Conservation (phyloP, 53 echinoderm and acorn worm genomes). For the Echinometra lucunter region DNA sequence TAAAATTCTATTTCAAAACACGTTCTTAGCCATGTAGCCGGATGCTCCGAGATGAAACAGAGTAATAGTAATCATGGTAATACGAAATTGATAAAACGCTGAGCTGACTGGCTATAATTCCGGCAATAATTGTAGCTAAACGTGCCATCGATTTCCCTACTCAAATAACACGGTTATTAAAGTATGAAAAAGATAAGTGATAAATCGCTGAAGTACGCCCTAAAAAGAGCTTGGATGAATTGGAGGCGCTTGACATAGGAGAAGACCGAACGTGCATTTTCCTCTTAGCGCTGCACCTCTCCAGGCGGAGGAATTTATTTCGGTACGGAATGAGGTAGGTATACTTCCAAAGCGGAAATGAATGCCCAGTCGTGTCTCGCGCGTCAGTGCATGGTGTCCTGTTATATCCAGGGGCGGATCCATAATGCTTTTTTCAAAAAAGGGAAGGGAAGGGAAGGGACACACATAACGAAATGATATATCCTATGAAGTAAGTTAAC, state of each 20-base stretch:
- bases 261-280: not conserved
- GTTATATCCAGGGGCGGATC: too few species aligned
- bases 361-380: not conserved
- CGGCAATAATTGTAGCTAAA: not conserved
- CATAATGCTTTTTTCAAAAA: too few species aligned
- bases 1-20: too few species aligned
- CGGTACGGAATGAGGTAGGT: not conserved
- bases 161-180: not conserved
- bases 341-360: slow-evolving; percentile 10
- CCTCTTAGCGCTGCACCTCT: not conserved
- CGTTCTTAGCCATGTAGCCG: too few species aligned
- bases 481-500: too few species aligned
- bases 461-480: too few species aligned
- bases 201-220: slow-evolving; percentile 6
- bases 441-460: not conserved
- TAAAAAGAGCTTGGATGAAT: not conserved
- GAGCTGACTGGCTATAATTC: not conserved
- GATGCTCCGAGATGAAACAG: too few species aligned
- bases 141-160: not conserved
- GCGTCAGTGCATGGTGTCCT: not conserved
- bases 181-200: not conserved
- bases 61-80: not conserved
- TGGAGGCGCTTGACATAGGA: not conserved
- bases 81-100: not conserved
- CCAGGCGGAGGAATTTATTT: slow-evolving; percentile 1